These are phyloP conservation scores for Tipula vernalis DNA, from an alignment of 2,888 invertebrate genomes.

Conservation along the genomic window DNA sequence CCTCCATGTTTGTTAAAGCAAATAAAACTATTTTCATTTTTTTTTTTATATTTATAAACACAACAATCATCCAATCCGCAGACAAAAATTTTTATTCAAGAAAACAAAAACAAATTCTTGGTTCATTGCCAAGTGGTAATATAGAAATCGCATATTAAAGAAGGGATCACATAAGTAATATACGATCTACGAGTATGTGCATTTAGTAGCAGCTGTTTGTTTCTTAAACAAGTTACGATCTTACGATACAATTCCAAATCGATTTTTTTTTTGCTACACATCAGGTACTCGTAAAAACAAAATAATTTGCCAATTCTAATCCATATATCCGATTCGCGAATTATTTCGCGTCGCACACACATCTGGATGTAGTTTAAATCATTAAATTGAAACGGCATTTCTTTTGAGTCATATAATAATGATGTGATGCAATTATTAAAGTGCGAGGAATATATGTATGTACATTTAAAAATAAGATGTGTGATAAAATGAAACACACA, in stretches of 20 bases:
- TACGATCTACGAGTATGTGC: not conserved
- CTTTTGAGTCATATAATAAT: not conserved
- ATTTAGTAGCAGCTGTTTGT: not conserved
- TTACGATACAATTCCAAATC: not conserved
- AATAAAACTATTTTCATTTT: not conserved
- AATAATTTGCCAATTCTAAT: not conserved
- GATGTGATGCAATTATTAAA: not conserved
- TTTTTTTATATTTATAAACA: not conserved
- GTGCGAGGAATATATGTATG: not conserved
- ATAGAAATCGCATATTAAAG: not conserved
- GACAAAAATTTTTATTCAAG: not conserved
- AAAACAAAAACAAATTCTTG: not conserved
- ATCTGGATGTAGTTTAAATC: not conserved
- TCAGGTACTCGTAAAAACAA: not conserved
- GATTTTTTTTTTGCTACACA: not conserved
- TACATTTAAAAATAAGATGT: not conserved
- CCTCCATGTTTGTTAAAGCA: not conserved
- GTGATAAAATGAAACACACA: not conserved
- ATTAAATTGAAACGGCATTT: not conserved
- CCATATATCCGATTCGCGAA: not conserved
- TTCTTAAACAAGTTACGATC: not conserved
- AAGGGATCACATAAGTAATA: not conserved
- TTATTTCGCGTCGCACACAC: not conserved
- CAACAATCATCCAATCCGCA: not conserved
- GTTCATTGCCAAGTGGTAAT: not conserved